Evolutionary conservation across 2,113 vertebrate species (phyloP).

Genomic region (Himantopus leucocephalus): DNA sequence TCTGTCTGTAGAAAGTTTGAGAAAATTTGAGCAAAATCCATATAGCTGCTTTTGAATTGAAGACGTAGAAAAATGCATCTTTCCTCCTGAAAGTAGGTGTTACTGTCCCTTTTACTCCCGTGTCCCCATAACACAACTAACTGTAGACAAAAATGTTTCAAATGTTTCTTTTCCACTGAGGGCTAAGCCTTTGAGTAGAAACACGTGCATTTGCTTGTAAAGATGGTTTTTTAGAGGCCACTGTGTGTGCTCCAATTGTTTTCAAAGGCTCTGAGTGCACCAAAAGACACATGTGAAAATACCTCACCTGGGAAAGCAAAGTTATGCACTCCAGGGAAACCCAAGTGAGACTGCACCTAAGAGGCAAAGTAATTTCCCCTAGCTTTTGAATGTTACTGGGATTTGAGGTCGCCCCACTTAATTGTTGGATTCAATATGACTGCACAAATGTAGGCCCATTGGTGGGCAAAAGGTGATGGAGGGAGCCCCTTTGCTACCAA

Average conservation of each 20-base stretch:
- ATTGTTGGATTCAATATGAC: background rate
- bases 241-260: background rate
- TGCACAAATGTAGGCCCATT: background rate
- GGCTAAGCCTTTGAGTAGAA: background rate
- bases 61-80: background rate
- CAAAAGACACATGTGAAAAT: background rate
- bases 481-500: background rate
- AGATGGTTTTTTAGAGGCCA: background rate
- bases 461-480: background rate
- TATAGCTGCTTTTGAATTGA: background rate
- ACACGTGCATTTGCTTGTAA: background rate
- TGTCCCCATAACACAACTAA: background rate
- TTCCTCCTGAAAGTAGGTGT: background rate
- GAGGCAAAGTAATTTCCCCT: background rate
- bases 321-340: background rate
- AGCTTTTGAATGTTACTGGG: background rate
- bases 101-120: background rate
- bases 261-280: background rate
- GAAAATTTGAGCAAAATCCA: background rate
- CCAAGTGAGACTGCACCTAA: background rate
- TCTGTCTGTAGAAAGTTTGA: background rate
- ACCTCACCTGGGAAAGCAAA: background rate
- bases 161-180: background rate
- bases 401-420: background rate
- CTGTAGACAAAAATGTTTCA: background rate